phyloP scores from a whole-genome alignment of 1,140 invertebrate species.

The Tenebrio molitor region DNA sequence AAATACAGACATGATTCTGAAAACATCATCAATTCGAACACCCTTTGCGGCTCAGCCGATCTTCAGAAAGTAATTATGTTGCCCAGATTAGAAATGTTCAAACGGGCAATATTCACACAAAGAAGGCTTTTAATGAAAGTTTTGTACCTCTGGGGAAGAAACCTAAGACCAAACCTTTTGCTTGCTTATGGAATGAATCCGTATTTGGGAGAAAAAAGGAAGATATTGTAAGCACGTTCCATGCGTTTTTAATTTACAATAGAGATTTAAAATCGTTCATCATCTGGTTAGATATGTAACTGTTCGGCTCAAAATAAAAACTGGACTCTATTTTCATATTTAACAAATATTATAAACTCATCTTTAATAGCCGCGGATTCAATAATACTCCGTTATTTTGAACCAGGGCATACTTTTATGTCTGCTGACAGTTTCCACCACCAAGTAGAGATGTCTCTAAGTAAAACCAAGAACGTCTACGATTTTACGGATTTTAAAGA shows the following conservation, averaged over 20 bases:
- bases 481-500: not conserved
- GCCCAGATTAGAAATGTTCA: slow-evolving; percentile 54
- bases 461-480: slow-evolving; percentile 18
- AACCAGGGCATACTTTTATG: slow-evolving; percentile 60
- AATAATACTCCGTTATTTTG: slow-evolving; percentile 58
- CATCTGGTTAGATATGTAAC: slow-evolving; percentile 59
- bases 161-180: slow-evolving; percentile 44
- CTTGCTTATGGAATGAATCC: slow-evolving; percentile 59
- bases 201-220: slow-evolving; percentile 50
- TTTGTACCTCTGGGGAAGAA: slow-evolving; percentile 54
- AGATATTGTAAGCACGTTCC: slow-evolving; percentile 58
- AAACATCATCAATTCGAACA: not conserved
- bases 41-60: slow-evolving; percentile 18
- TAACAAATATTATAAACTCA: slow-evolving; percentile 53
- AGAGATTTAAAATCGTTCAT: slow-evolving; percentile 50
- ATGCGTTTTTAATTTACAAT: slow-evolving; percentile 51
- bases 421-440: slow-evolving; percentile 59
- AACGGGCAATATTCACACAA: slow-evolving; percentile 52
- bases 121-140: slow-evolving; percentile 57
- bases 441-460: slow-evolving; percentile 57
- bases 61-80: slow-evolving; percentile 53
- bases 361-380: slow-evolving; percentile 42
- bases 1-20: not conserved
- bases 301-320: slow-evolving; percentile 59
- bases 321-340: slow-evolving; percentile 54